Conservation (phyloP, 2,888 invertebrate genomes). For the Mantis religiosa region DNA sequence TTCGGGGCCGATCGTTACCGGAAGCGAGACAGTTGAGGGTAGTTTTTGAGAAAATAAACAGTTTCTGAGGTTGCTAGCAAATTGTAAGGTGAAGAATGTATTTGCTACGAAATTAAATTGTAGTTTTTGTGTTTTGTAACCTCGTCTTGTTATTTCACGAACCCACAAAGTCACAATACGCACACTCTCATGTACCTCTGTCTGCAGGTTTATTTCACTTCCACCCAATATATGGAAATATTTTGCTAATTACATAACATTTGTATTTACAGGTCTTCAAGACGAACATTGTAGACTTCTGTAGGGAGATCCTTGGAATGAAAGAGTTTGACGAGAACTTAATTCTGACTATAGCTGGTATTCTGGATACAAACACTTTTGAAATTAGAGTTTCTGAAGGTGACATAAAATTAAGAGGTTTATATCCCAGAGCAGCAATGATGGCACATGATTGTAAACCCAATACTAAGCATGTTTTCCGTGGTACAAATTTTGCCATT, state of each 20-base stretch:
- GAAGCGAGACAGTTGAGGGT: no score
- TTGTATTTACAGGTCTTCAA: slow-evolving; percentile 41
- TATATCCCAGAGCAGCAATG: slow-evolving; percentile 64
- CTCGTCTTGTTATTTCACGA: no score
- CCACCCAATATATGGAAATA: not conserved
- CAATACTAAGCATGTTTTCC: slow-evolving; percentile 65
- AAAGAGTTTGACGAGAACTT: slow-evolving; percentile 49
- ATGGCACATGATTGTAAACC: slow-evolving; percentile 69
- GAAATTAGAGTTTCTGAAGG: slow-evolving; percentile 55
- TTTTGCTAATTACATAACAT: not conserved
- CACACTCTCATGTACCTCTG: no score
- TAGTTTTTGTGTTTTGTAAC: no score
- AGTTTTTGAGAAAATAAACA: no score
- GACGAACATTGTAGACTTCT: slow-evolving; percentile 59
- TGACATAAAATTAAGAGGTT: slow-evolving; percentile 53
- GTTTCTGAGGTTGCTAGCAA: no score
- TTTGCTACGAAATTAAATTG: no score
- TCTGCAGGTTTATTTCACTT: no score
- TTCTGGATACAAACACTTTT: slow-evolving; percentile 67
- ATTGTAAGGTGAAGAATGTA: no score
- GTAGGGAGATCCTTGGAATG: slow-evolving; percentile 39
- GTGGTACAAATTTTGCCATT: slow-evolving; percentile 54
- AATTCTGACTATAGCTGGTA: slow-evolving; percentile 51
- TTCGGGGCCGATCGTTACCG: no score
- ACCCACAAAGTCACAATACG: no score